Conservation (phyloP, 2,888 invertebrate species). For the Tenthredo scrophulariae region DNA sequence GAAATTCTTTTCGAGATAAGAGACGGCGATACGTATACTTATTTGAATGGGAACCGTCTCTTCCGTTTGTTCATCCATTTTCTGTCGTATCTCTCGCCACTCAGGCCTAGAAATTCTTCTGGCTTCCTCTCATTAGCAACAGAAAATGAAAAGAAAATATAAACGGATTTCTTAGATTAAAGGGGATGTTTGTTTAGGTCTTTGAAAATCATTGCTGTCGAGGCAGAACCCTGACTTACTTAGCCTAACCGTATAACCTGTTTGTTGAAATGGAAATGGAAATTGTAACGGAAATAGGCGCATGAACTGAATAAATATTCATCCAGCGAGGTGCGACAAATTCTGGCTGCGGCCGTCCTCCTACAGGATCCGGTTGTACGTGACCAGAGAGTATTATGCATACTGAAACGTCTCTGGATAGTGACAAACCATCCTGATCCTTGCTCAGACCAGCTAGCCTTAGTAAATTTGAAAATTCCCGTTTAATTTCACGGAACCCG, state of each 20-base stretch:
- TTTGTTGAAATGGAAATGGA: constrained; percentile 30
- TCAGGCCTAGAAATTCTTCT: neutral
- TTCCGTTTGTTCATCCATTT: constrained; percentile 25
- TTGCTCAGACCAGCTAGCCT: neutral
- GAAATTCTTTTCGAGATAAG: neutral
- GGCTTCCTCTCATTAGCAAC: neutral
- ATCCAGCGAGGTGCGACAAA: constrained; percentile 64
- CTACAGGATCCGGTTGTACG: constrained; percentile 68
- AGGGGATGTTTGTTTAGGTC: constrained; percentile 26
- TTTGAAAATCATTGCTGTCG: constrained; percentile 15
- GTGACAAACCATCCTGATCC: constrained; percentile 39
- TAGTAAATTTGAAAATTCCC: constrained; percentile 22
- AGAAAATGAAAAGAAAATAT: constrained; percentile 19
- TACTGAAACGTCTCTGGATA: constrained; percentile 1
- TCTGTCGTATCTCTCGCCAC: constrained; percentile 30
- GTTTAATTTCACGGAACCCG: constrained; percentile 40
- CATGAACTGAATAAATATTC: constrained; percentile 67
- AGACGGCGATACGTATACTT: neutral
- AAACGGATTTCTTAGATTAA: constrained; percentile 43
- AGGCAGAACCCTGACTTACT: constrained; percentile 5
- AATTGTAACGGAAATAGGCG: constrained; percentile 30
- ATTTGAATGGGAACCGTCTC: neutral
- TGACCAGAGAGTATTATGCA: constrained; percentile 66
- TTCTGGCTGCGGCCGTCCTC: constrained; percentile 64
- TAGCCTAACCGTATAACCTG: constrained; percentile 22